phyloP scores from a whole-genome alignment of 2,797 vertebrate genomes.

The Acrossocheilus wenchowensis region DNA sequence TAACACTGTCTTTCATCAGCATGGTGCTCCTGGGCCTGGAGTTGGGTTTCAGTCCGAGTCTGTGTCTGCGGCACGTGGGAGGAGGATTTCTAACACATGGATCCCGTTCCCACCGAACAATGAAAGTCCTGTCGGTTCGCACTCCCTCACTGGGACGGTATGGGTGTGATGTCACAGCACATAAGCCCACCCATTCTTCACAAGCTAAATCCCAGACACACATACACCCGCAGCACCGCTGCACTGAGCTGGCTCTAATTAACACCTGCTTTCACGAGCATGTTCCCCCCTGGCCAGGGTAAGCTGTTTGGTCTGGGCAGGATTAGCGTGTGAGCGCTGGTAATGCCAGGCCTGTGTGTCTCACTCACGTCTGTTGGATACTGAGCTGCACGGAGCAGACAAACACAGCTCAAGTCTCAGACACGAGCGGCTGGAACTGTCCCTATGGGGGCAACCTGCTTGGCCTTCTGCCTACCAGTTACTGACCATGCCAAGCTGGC shows the following conservation, averaged over 20 bases:
- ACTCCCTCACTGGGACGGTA: conserved; percentile 36
- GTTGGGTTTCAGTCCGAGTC: conserved; percentile 79
- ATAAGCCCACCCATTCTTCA: conserved; percentile 68
- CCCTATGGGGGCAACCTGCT: conserved; percentile 41
- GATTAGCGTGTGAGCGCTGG: conserved; percentile 59
- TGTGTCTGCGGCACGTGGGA: conserved; percentile 80
- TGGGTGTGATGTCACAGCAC: conserved; percentile 61
- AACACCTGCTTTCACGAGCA: conserved; percentile 68
- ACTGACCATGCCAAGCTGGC: neutral
- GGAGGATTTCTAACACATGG: conserved; percentile 88
- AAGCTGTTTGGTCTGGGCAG: conserved; percentile 64
- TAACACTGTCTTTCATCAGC: conserved; percentile 85
- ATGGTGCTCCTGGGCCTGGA: conserved; percentile 77
- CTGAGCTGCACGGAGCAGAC: conserved; percentile 28
- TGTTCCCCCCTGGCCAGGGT: conserved; percentile 50
- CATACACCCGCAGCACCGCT: conserved; percentile 30
- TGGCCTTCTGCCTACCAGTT: conserved; percentile 41
- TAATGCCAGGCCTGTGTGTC: conserved; percentile 62
- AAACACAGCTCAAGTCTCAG: conserved; percentile 48
- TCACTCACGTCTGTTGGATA: conserved; percentile 60
- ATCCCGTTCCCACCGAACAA: conserved; percentile 81
- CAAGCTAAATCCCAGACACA: conserved; percentile 50
- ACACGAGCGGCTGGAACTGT: conserved; percentile 44
- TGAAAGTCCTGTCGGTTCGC: conserved; percentile 79
- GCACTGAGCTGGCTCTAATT: conserved; percentile 61